Evolutionary conservation across 1,140 invertebrate genomes (phyloP).

Genomic region (Solen grandis): DNA sequence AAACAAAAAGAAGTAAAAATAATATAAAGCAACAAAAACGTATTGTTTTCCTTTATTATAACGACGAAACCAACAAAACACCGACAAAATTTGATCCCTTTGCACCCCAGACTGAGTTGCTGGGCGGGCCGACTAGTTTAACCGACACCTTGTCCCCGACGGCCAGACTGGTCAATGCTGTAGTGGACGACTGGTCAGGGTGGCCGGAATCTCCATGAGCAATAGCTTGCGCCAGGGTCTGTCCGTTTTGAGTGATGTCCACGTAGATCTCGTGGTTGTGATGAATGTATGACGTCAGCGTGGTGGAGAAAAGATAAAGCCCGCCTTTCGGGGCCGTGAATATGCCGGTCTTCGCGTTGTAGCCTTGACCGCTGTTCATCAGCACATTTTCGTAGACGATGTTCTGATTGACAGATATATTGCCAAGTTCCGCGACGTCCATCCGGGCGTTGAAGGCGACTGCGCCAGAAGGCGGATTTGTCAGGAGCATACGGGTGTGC

Average conservation of each 20-base stretch:
- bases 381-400: background rate
- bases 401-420: background rate
- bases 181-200: background rate
- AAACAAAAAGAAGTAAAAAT: too few species aligned
- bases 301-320: background rate
- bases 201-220: background rate
- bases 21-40: too few species aligned
- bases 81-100: background rate
- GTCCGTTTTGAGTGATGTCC: background rate
- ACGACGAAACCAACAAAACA: too few species aligned
- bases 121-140: background rate
- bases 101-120: background rate
- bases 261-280: background rate
- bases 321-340: background rate
- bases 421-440: background rate
- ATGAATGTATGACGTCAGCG: background rate
- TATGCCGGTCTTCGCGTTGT: background rate
- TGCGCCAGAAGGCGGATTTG: background rate
- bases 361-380: background rate
- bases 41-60: too few species aligned
- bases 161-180: background rate
- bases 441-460: background rate
- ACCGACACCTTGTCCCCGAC: background rate
- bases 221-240: background rate
- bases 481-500: background rate